phyloP scores from a whole-genome alignment of 2,888 invertebrate genomes.

The Drosophila subsilvestris region DNA sequence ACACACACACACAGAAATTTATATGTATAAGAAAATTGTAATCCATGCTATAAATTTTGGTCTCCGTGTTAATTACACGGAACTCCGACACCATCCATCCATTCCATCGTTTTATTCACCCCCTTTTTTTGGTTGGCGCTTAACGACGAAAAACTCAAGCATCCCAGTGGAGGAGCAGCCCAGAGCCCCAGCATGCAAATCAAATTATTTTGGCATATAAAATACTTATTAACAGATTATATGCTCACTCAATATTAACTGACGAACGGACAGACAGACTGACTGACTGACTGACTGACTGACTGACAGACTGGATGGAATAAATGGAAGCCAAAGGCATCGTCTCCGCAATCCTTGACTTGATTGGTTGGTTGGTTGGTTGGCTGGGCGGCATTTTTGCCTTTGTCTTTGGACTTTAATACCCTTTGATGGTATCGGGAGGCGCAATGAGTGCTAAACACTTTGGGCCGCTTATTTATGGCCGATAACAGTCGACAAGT shows the following conservation, averaged over 20 bases:
- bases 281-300: background rate
- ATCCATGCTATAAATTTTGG: constrained; percentile 41
- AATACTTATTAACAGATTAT: constrained; percentile 62
- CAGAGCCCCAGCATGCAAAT: constrained; percentile 57
- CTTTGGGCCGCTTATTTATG: constrained; percentile 45
- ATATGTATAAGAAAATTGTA: constrained; percentile 43
- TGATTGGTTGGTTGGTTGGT: background rate
- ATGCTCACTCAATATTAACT: constrained; percentile 46
- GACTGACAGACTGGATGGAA: background rate
- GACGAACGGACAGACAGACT: constrained; percentile 12
- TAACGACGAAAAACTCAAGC: constrained; percentile 40
- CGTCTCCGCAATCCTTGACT: background rate
- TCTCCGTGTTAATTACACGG: constrained; percentile 44
- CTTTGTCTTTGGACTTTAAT: constrained; percentile 34
- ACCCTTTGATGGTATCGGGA: constrained; percentile 52
- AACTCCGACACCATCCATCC: constrained; percentile 36
- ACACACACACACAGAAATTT: background rate
- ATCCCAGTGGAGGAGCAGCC: constrained; percentile 15
- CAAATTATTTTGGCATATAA: constrained; percentile 71
- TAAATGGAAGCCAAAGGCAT: background rate
- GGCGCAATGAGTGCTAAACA: constrained; percentile 32
- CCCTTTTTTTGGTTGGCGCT: constrained; percentile 15
- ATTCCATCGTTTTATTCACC: background rate
- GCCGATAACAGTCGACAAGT: constrained; percentile 53
- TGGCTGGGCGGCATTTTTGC: background rate